Percentiles rank a stretch among this genome's conserved stretches.
Evolutionary conservation across 2,113 vertebrate genomes (phyloP).

Genomic region (Uria aalge): DNA sequence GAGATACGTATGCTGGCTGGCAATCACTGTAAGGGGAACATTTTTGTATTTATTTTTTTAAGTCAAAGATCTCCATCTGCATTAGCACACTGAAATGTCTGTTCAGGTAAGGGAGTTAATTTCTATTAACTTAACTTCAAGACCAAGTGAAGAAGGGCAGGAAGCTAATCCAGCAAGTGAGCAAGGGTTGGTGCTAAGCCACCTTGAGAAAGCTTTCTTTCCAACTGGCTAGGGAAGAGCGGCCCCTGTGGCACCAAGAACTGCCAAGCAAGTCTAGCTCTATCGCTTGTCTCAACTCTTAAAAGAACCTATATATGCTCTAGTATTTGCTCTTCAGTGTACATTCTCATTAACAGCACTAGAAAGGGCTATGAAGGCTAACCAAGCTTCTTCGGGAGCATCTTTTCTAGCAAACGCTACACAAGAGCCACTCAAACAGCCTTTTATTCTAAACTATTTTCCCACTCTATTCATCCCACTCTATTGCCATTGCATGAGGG

Average conservation of each 20-base stretch:
- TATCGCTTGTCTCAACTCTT: not conserved
- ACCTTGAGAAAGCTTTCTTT: not conserved
- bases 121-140: not conserved
- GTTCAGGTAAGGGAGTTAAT: not conserved
- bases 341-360: not conserved
- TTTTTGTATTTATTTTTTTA: not conserved
- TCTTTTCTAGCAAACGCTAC: not conserved
- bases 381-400: not conserved
- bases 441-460: not conserved
- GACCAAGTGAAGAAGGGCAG: not conserved
- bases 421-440: not conserved
- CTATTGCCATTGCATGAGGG: not conserved
- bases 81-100: not conserved
- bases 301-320: not conserved
- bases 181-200: not conserved
- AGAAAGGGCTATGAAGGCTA: not conserved
- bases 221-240: not conserved
- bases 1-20: slow-evolving; percentile 82
- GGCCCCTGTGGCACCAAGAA: not conserved
- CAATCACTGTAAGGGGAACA: slow-evolving; percentile 82
- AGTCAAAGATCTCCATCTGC: not conserved
- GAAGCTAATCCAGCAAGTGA: not conserved
- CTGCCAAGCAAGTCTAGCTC: not conserved
- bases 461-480: not conserved
- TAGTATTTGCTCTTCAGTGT: not conserved